These are phyloP conservation scores for Tiliqua scincoides DNA, from an alignment of 2,113 vertebrate genomes.

Conservation along the genomic window DNA sequence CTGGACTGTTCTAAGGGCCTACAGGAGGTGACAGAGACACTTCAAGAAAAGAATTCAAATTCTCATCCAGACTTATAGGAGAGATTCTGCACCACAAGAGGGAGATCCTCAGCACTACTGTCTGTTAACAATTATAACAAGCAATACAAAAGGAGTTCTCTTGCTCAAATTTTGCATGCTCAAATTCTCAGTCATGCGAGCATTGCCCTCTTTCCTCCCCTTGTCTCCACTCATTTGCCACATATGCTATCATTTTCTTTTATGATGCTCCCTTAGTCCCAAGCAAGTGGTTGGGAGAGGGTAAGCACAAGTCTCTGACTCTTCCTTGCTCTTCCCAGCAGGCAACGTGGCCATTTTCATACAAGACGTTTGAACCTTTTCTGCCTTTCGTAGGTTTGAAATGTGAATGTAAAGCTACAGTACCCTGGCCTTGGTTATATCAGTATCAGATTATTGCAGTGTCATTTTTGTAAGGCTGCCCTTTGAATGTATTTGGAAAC, in stretches of 20 bases:
- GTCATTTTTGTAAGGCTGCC: no score
- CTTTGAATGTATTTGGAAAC: no score
- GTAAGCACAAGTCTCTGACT: neutral
- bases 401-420: neutral
- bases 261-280: neutral
- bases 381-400: neutral
- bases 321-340: neutral
- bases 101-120: slow-evolving; percentile 22
- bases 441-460: no score
- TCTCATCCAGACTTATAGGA: neutral
- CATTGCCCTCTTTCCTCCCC: neutral
- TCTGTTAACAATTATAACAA: slow-evolving; percentile 50
- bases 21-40: slow-evolving; percentile 47
- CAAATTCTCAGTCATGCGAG: neutral
- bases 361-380: neutral
- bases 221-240: neutral
- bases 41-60: slow-evolving; percentile 46
- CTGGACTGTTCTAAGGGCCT: slow-evolving; percentile 39
- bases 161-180: no score
- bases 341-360: neutral
- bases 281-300: neutral
- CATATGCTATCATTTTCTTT: neutral
- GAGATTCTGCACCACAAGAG: neutral
- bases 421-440: neutral
- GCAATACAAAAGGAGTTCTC: neutral